Percentiles rank a stretch among this genome's conserved stretches.
phyloP scores from a whole-genome alignment of 53 echinoderm and acorn worm genomes.

The Arbacia lixula region DNA sequence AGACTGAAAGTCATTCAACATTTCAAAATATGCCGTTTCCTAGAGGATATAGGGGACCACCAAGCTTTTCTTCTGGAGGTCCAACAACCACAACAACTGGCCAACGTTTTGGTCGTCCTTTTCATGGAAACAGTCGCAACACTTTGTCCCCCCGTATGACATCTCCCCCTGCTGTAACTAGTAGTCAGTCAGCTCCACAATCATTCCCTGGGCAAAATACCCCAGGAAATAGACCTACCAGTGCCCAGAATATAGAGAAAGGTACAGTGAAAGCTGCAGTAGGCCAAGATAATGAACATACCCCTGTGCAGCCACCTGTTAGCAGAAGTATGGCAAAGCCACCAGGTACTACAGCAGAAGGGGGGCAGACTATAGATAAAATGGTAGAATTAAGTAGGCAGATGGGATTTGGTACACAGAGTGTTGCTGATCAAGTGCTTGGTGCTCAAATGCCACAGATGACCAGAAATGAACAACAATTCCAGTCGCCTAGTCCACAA shows the following conservation, averaged over 20 bases:
- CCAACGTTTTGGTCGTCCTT: slow-evolving; percentile 10
- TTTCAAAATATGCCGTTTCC: slow-evolving; percentile 14
- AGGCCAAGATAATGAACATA: slow-evolving; percentile 1
- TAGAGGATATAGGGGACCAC: slow-evolving; percentile 6
- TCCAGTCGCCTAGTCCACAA: neutral
- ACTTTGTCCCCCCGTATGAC: no score
- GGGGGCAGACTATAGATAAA: slow-evolving; percentile 38
- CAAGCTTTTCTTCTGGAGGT: slow-evolving; percentile 17
- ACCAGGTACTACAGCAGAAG: neutral
- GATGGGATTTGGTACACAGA: slow-evolving; percentile 39
- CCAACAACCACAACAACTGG: neutral
- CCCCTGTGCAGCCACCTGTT: neutral
- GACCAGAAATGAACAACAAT: neutral
- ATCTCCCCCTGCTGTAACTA: slow-evolving; percentile 18
- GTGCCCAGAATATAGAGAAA: neutral
- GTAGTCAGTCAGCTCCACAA: no score
- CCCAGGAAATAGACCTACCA: neutral
- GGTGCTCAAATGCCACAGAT: slow-evolving; percentile 13
- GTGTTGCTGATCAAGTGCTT: slow-evolving; percentile 40
- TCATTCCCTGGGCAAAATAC: neutral
- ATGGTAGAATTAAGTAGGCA: slow-evolving; percentile 51
- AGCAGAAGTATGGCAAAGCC: neutral
- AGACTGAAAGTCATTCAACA: slow-evolving; percentile 10
- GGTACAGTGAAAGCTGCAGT: neutral
- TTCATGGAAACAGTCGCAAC: neutral